Conservation (phyloP, 2,888 invertebrate species). For the Diaprepes abbreviatus region DNA sequence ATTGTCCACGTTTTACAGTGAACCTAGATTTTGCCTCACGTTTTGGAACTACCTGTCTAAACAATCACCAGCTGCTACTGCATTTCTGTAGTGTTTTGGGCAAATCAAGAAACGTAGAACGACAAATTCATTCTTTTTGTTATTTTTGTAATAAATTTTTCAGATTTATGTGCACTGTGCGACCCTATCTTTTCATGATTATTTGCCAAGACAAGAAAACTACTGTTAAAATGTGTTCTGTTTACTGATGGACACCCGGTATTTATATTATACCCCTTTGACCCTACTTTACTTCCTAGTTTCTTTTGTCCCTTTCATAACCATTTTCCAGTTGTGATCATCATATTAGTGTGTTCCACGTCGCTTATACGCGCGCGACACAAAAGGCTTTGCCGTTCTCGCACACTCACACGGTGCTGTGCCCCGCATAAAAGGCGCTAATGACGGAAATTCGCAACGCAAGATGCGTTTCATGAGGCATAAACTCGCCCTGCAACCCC, state of each 20-base stretch:
- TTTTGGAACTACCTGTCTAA: too few relatives aligned
- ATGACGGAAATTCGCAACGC: constrained; percentile 37
- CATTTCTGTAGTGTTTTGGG: too few relatives aligned
- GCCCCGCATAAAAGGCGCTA: constrained; percentile 43
- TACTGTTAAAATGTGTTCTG: too few relatives aligned
- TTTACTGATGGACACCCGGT: neutral
- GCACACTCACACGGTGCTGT: constrained; percentile 25
- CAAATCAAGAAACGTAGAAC: too few relatives aligned
- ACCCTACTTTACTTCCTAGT: constrained; percentile 5
- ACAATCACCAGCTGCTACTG: too few relatives aligned
- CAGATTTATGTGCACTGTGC: too few relatives aligned
- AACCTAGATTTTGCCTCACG: too few relatives aligned
- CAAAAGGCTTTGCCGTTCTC: constrained; percentile 11
- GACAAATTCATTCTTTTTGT: too few relatives aligned
- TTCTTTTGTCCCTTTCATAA: constrained; percentile 12
- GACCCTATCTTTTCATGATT: too few relatives aligned
- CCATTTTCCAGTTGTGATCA: constrained; percentile 25
- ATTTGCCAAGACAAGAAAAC: too few relatives aligned
- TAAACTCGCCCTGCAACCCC: constrained; percentile 13
- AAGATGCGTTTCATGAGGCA: constrained; percentile 34
- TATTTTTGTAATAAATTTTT: too few relatives aligned
- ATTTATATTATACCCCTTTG: neutral
- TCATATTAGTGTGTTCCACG: constrained; percentile 20
- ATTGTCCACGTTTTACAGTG: too few relatives aligned
- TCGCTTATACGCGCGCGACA: constrained; percentile 7